A percentile compares a stretch with the other conserved stretches of the same genome.
Evolutionary conservation across 2,113 vertebrate genomes (phyloP).

Genomic region (Edolisoma coerulescens): DNA sequence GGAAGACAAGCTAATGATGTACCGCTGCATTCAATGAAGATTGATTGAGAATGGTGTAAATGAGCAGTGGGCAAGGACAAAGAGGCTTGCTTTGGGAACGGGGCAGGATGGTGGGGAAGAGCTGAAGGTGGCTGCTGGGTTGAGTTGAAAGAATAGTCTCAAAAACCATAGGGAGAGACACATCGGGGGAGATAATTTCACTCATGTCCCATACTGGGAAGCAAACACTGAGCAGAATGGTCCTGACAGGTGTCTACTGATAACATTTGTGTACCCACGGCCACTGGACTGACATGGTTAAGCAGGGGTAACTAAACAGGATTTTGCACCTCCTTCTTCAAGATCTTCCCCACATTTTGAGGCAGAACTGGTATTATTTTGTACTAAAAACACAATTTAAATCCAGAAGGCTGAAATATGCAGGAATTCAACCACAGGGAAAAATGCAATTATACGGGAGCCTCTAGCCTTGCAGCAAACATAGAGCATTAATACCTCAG

Average conservation of each 20-base stretch:
- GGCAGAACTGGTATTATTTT: not conserved
- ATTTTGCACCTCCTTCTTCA: not conserved
- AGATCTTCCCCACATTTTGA: not conserved
- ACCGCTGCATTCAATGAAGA: constrained; percentile 41
- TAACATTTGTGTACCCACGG: not conserved
- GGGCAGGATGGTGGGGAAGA: not conserved
- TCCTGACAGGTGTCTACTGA: not conserved
- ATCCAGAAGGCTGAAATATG: not conserved
- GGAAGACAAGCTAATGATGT: constrained; percentile 68
- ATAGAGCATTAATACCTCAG: constrained; percentile 18
- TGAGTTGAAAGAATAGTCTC: not conserved
- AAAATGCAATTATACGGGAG: not conserved
- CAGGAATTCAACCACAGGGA: not conserved
- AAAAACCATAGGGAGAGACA: not conserved
- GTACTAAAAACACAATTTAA: not conserved
- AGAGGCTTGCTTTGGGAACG: constrained; percentile 14
- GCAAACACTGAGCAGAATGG: not conserved
- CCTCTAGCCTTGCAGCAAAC: not conserved
- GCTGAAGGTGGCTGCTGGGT: not conserved
- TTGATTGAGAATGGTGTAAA: constrained; percentile 45
- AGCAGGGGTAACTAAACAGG: not conserved
- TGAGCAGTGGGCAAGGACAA: constrained; percentile 60
- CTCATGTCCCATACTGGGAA: not conserved
- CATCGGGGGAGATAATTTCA: not conserved
- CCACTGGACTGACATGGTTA: not conserved